phyloP scores from a whole-genome alignment of 2,888 invertebrate species.

The Schizaphis graminum region DNA sequence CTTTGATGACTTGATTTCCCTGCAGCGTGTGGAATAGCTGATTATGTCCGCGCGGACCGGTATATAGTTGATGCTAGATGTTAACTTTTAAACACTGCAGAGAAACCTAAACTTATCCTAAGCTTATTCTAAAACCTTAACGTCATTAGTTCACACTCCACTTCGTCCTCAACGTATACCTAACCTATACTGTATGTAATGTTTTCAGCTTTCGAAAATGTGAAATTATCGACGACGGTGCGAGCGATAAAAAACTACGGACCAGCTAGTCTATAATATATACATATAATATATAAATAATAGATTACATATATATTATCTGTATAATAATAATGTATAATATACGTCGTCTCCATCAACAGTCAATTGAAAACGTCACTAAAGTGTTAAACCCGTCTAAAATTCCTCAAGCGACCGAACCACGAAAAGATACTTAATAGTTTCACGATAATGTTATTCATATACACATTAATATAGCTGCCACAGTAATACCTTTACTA shows the following conservation, averaged over 20 bases:
- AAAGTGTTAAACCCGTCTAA: background rate
- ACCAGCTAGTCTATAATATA: background rate
- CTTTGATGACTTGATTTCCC: background rate
- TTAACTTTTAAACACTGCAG: background rate
- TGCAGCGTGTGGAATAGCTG: background rate
- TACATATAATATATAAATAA: background rate
- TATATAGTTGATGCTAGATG: background rate
- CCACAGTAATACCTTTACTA: background rate
- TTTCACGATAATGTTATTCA: background rate
- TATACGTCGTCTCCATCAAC: background rate
- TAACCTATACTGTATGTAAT: background rate
- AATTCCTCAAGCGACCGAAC: too few species aligned
- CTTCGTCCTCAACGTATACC: background rate
- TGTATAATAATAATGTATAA: background rate
- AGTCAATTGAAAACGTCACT: conserved; percentile 23
- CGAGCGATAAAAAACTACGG: background rate
- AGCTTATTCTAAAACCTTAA: background rate
- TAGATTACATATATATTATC: background rate
- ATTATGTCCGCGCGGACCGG: background rate
- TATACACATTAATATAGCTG: background rate
- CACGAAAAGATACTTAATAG: background rate
- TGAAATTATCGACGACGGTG: background rate
- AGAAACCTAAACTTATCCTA: background rate
- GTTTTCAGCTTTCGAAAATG: background rate
- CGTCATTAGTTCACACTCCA: background rate